phyloP scores from a whole-genome alignment of 2,888 invertebrate genomes.

The Protodeltote pygarga region DNA sequence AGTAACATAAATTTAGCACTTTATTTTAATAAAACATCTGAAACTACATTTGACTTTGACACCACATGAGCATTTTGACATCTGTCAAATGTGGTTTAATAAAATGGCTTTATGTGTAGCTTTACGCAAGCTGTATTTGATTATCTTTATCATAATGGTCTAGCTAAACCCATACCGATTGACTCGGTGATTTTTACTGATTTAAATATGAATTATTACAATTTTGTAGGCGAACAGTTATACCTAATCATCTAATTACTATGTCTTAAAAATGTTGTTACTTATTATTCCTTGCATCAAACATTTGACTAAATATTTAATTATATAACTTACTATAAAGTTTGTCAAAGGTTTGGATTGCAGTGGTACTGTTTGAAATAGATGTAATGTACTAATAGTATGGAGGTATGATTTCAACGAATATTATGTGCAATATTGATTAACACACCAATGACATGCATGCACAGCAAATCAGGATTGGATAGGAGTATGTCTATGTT shows the following conservation, averaged over 20 bases:
- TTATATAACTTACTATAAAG: constrained; percentile 20
- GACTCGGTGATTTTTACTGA: constrained; percentile 12
- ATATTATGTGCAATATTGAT: constrained; percentile 42
- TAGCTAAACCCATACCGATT: constrained; percentile 13
- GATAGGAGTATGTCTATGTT: too few relatives aligned
- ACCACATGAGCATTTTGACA: too few relatives aligned
- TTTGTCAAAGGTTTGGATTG: constrained; percentile 37
- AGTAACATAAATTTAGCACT: too few relatives aligned
- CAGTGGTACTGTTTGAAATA: constrained; percentile 24
- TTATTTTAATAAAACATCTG: too few relatives aligned
- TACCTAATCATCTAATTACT: constrained; percentile 4
- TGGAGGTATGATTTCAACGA: constrained; percentile 28
- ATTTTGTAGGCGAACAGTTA: constrained; percentile 30
- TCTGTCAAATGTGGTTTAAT: too few relatives aligned
- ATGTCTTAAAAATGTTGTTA: constrained; percentile 13
- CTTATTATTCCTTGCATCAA: constrained; percentile 23
- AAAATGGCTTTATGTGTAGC: too few relatives aligned
- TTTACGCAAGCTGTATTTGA: not conserved
- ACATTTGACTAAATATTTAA: constrained; percentile 39
- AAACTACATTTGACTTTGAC: too few relatives aligned
- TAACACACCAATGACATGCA: not conserved
- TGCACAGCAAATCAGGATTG: not conserved
- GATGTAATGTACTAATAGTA: constrained; percentile 2
- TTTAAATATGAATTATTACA: constrained; percentile 15
- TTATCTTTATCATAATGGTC: constrained; percentile 3